Base-by-base conservation (phyloP, 2,113 vertebrate species). In the Cariama cristata region DNA sequence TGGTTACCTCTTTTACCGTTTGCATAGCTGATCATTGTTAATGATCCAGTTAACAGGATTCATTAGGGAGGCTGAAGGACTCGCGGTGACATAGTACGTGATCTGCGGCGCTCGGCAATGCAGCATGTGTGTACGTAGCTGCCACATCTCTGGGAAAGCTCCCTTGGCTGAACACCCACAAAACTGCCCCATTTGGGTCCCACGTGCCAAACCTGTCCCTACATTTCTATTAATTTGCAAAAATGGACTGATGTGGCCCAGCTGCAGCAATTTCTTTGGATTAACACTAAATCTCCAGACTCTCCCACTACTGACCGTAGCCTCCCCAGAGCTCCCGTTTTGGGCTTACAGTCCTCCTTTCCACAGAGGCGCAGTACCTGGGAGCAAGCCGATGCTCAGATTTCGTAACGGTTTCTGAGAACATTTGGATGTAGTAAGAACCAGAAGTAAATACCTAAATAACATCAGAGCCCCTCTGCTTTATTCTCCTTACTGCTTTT, bases 21-120 rank as follows among this genome's bases (percentile, higher is more conserved):
- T 79, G 56, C 81, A 68, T 75, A 88, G 92, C 84, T 87, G 93
- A 96, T 96, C 91, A 55, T 9, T 50, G 74, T 21, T 94, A 95
- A 89, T 86, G 95, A 96, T 83, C 44, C 93, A 47, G 80, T 49
- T 66, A 82, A 89, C 3, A 4, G 8, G 66, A 14, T 50, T 32
- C 74, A 7, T 30, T 8, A 27, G 73, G 80, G 86, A 85, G 66
- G 58, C 3, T 79, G 84, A 42, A 33, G 30, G 79, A 21, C 47
- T 26, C 6, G 26, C 45, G 30, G 59, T 3, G 18, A 5, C 16
- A 23, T 3, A 1, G 63, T 21, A 4, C 2, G 4, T 44, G 79
- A 2, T 44, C 2, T 0, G 47, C 2, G 4, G 13, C 10, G 71
- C 86, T 64, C 0, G 1, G 72, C 44, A 76, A 7, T 3, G 66